Percentiles rank a stretch among this genome's conserved stretches.
Conservation (phyloP, 2,113 vertebrate genomes). For the Phoenicopterus ruber region DNA sequence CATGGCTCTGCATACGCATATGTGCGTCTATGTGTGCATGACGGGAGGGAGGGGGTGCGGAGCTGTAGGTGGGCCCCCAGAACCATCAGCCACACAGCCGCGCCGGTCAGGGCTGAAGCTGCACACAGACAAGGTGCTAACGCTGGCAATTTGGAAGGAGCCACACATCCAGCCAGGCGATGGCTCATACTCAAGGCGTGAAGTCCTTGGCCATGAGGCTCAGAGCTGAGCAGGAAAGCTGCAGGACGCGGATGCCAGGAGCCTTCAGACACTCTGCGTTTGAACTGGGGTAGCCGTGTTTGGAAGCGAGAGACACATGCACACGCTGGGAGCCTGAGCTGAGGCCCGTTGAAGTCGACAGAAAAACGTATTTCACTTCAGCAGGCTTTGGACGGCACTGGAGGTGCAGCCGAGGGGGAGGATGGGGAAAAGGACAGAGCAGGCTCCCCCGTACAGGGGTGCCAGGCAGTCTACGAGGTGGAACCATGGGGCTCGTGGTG, state of each 20-base stretch:
- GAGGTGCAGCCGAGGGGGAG: not conserved
- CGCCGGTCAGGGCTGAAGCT: not conserved
- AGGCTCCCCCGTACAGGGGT: not conserved
- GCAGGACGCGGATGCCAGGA: not conserved
- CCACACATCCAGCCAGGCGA: not conserved
- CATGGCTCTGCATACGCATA: not conserved
- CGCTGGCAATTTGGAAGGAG: not conserved
- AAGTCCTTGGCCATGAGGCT: not conserved
- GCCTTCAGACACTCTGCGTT: not conserved
- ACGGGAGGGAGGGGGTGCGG: not conserved
- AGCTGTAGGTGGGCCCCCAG: not conserved
- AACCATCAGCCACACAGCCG: not conserved
- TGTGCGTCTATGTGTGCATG: not conserved
- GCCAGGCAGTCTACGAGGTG: not conserved
- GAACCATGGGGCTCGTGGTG: not conserved
- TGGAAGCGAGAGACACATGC: not conserved
- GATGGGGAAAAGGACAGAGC: not conserved
- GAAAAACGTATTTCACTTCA: not conserved
- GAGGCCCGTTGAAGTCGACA: not conserved
- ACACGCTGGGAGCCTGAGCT: not conserved
- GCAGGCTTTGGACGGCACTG: not conserved
- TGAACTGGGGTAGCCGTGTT: not conserved
- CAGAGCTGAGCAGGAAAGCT: not conserved
- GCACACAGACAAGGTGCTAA: not conserved
- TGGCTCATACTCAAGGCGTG: not conserved